Percentiles rank a stretch among this genome's conserved stretches.
phyloP scores from a whole-genome alignment of 2,797 vertebrate genomes.

The Sebastes melanostomus region DNA sequence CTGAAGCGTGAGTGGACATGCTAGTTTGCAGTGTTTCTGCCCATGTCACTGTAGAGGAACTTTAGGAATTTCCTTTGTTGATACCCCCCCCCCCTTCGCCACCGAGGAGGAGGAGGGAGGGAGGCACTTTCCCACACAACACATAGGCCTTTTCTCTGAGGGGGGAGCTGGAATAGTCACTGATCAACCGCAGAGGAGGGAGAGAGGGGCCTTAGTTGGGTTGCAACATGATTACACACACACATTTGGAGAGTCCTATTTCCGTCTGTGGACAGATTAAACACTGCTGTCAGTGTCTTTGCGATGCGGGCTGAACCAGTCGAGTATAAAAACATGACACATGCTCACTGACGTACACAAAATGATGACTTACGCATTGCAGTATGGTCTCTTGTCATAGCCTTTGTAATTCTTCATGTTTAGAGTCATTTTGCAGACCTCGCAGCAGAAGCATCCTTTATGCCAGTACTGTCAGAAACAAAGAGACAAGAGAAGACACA shows the following conservation, averaged over 20 bases:
- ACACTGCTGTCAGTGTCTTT: slow-evolving; percentile 36
- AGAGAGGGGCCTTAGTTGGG: slow-evolving; percentile 61
- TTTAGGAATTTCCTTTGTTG: slow-evolving; percentile 82
- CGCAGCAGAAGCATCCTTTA: slow-evolving; percentile 98
- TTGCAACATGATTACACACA: slow-evolving; percentile 49
- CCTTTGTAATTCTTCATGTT: slow-evolving; percentile 99
- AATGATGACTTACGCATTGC: slow-evolving; percentile 89
- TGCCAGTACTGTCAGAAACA: slow-evolving; percentile 91
- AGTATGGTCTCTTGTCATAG: slow-evolving; percentile 97
- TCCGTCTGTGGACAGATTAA: slow-evolving; percentile 52
- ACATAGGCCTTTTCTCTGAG: slow-evolving; percentile 57
- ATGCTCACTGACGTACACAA: slow-evolving; percentile 5
- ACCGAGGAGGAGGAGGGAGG: slow-evolving; percentile 23
- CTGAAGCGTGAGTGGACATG: slow-evolving; percentile 68
- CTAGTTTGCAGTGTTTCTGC: slow-evolving; percentile 52
- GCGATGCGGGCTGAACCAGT: slow-evolving; percentile 5
- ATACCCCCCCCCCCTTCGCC: slow-evolving; percentile 29
- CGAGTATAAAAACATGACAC: slow-evolving; percentile 11
- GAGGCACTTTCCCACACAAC: slow-evolving; percentile 73
- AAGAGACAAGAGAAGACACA: slow-evolving; percentile 26
- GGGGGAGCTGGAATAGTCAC: slow-evolving; percentile 50
- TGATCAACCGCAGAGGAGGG: slow-evolving; percentile 64
- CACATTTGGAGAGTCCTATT: slow-evolving; percentile 45
- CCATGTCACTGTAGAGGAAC: slow-evolving; percentile 80
- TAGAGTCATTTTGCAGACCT: slow-evolving; percentile 98